Evolutionary conservation across 2,797 vertebrate species (phyloP).

Genomic region (Centropyge bicolor): DNA sequence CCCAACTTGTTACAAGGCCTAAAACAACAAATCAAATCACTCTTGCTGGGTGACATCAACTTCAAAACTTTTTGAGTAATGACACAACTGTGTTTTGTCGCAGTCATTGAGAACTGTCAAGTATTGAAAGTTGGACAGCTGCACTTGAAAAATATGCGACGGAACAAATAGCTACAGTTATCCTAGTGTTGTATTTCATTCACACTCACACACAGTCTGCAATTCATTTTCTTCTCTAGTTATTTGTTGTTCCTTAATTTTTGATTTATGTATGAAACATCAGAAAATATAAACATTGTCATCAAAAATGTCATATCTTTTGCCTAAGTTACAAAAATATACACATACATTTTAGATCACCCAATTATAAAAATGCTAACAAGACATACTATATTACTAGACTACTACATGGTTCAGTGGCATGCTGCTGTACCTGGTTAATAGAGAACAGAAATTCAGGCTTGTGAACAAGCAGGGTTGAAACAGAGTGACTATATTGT

Average conservation of each 20-base stretch:
- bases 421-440: neutral
- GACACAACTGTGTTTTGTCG: neutral
- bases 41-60: neutral
- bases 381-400: neutral
- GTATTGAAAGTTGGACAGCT: neutral
- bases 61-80: neutral
- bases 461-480: neutral
- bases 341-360: neutral
- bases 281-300: neutral
- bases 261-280: neutral
- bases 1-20: neutral
- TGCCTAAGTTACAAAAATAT: neutral
- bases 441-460: neutral
- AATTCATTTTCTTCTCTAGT: neutral
- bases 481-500: neutral
- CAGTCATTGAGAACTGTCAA: neutral
- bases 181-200: neutral
- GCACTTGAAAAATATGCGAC: neutral
- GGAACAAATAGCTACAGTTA: neutral
- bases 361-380: neutral
- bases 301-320: neutral
- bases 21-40: constrained; percentile 7
- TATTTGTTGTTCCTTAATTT: neutral
- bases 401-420: neutral
- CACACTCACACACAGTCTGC: neutral